phyloP scores from a whole-genome alignment of 2,888 invertebrate species.

The Tetragonisca angustula region DNA sequence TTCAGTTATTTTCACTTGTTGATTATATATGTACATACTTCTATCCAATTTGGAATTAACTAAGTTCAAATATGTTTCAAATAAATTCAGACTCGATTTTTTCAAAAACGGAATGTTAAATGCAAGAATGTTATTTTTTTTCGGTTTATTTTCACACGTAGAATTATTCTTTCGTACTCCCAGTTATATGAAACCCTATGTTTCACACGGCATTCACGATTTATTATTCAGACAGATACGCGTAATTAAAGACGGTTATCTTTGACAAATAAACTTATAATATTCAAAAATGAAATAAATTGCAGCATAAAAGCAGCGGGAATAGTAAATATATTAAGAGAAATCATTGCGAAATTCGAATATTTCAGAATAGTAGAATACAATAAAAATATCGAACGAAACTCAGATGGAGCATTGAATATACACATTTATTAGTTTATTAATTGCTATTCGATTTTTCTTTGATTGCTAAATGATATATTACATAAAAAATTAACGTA shows the following conservation, averaged over 20 bases:
- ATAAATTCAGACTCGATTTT: too few relatives aligned
- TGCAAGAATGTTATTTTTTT: too few relatives aligned
- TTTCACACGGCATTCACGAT: not conserved
- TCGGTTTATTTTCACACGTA: too few relatives aligned
- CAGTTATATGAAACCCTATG: too few relatives aligned
- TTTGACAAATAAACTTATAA: constrained; percentile 6
- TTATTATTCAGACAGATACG: not conserved
- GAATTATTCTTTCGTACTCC: too few relatives aligned
- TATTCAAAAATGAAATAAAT: constrained; percentile 3
- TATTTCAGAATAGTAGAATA: not conserved
- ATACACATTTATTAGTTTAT: not conserved
- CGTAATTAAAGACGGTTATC: constrained; percentile 4
- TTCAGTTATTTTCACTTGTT: too few relatives aligned
- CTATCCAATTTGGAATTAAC: too few relatives aligned
- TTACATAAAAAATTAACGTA: not conserved
- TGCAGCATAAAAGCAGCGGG: not conserved
- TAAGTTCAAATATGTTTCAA: too few relatives aligned
- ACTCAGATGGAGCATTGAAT: not conserved
- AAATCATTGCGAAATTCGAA: not conserved
- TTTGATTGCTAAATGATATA: too few relatives aligned
- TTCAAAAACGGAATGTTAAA: too few relatives aligned
- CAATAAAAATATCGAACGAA: not conserved
- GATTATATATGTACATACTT: too few relatives aligned
- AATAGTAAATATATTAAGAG: not conserved
- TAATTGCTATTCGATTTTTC: not conserved